Evolutionary conservation across 2,888 invertebrate species (phyloP), one percentile per base, ranked within the genome.

Genomic region (Torymus texanus): DNA sequence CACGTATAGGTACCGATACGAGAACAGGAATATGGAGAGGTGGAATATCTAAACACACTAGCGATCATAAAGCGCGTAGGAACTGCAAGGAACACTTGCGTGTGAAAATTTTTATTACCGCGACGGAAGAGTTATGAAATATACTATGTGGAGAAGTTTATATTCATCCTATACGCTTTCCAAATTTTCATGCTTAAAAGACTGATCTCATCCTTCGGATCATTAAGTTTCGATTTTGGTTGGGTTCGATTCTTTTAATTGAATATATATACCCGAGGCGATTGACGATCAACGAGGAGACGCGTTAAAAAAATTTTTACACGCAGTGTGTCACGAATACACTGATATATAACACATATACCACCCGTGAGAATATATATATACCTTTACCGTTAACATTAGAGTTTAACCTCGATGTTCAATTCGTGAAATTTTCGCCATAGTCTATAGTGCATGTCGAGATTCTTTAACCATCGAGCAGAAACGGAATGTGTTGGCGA

Each of bases 331-430:
- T 66, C 5, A 70, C 16, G 16, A 14, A 41, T 58, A 29, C 12
- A 51, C 1, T 21, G 50, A 41, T 21, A 21, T 21, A 21, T 21
- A 21, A 21, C n/a, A 21, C 21, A 21, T 21, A 21, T 21, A 50
- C 63, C n/a, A 58, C 56, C 18, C 13, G 51, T 2, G 29, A 2
- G 24, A 55, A 67, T 53, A 67, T 21, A 21, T 21, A 21, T 21
- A 21, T 21, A 29, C 14, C 41, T 1, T 29, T 14, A 75, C n/a
- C 63, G 21, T 16, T 53, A 51, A 63, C n/a, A 21, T 41, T 41
- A 61, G 55, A 62, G 55, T 50, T 75, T 66, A 66, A 71, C 66
- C 18, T 87, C 82, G 83, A 75, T 86, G 85, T 87, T 82, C 11
- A 76, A 83, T 74, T 81, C 62, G 66, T 75, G 63, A 56, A 79